These are phyloP conservation scores for Drosophila pandora DNA, from an alignment of 1,140 invertebrate genomes.

Conservation along the genomic window DNA sequence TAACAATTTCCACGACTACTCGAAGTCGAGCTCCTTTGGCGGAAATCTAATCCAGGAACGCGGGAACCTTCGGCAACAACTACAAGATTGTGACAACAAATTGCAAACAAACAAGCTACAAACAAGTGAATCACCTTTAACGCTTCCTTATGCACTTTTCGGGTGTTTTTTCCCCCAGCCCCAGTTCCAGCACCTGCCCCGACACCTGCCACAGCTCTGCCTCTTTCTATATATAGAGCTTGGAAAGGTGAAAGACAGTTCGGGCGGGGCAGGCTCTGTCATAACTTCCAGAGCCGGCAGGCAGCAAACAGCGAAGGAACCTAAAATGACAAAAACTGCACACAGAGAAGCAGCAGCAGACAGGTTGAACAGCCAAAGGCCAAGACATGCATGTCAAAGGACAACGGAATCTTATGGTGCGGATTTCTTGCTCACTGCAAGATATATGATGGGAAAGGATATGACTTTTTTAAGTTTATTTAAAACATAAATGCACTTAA, in stretches of 20 bases:
- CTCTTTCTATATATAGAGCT: background rate
- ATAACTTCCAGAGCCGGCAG: constrained; percentile 49
- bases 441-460: background rate
- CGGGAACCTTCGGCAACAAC: constrained; percentile 24
- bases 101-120: constrained; percentile 80
- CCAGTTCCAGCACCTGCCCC: no score
- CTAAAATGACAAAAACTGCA: constrained; percentile 53
- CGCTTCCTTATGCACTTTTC: constrained; percentile 63
- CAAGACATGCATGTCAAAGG: constrained; percentile 80
- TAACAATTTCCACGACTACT: constrained; percentile 55
- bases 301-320: constrained; percentile 21
- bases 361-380: constrained; percentile 59
- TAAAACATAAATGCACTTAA: no score
- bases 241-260: background rate
- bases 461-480: no score
- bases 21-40: constrained; percentile 22
- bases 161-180: constrained; percentile 7
- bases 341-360: constrained; percentile 19
- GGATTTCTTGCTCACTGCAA: constrained; percentile 8
- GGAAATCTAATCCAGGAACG: constrained; percentile 37
- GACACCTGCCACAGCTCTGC: background rate
- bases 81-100: constrained; percentile 77
- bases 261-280: constrained; percentile 40
- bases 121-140: constrained; percentile 81
- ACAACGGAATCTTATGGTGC: constrained; percentile 41